These are phyloP conservation scores for Drosophila ohnishii DNA, from an alignment of 1,140 invertebrate genomes.

Conservation along the genomic window DNA sequence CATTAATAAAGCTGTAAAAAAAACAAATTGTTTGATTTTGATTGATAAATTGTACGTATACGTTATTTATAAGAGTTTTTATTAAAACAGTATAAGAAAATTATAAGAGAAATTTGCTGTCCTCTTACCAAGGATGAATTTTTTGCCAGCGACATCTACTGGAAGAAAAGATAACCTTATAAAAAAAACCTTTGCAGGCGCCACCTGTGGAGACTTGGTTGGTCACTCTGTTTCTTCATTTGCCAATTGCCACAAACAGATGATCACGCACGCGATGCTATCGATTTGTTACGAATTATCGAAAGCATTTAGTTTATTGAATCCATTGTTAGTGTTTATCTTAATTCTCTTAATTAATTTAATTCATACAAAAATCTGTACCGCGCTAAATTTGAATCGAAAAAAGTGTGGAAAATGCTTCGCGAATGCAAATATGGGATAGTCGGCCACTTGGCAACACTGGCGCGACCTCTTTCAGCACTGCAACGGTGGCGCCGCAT, in stretches of 20 bases:
- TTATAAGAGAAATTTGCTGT: background rate
- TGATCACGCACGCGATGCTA: constrained; percentile 1
- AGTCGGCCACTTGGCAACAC: background rate
- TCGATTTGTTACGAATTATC: constrained; percentile 15
- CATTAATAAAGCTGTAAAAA: background rate
- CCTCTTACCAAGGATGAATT: too few species aligned
- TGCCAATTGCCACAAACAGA: too few species aligned
- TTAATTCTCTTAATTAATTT: too few species aligned
- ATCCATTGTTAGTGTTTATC: background rate
- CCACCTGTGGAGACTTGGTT: too few species aligned
- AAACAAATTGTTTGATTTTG: too few species aligned
- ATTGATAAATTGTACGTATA: background rate
- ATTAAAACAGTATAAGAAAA: background rate
- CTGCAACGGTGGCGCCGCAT: constrained; percentile 2
- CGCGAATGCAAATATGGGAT: background rate
- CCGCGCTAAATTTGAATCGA: background rate
- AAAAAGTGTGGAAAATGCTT: background rate
- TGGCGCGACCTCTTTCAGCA: background rate
- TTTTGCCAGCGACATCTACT: too few species aligned
- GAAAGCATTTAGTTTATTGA: background rate
- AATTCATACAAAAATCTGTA: background rate
- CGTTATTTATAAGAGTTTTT: background rate
- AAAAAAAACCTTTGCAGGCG: too few species aligned
- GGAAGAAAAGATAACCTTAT: too few species aligned
- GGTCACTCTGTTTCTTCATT: too few species aligned